These are phyloP conservation scores for Cirrhinus molitorella DNA, from an alignment of 2,797 vertebrate species.

Conservation along the genomic window DNA sequence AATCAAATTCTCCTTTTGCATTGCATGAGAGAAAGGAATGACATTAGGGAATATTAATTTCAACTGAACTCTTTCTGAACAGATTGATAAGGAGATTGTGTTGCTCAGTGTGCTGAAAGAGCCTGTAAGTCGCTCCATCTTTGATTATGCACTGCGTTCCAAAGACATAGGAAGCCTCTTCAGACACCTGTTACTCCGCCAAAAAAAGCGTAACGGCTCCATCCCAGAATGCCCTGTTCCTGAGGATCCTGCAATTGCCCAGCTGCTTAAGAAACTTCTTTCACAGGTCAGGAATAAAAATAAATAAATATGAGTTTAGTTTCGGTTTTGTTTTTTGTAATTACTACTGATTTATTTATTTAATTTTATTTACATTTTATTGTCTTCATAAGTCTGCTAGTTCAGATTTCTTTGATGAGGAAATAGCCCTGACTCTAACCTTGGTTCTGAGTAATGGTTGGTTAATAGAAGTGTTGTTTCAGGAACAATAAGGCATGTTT, in stretches of 20 bases:
- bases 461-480: not conserved
- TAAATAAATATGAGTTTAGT: not conserved
- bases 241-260: slow-evolving; percentile 92
- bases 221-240: slow-evolving; percentile 89
- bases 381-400: not conserved
- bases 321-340: not conserved
- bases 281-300: slow-evolving; percentile 86
- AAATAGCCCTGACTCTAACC: not conserved
- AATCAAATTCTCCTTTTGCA: not conserved
- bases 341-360: not conserved
- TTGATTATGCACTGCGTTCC: slow-evolving; percentile 94
- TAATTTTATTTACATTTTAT: not conserved
- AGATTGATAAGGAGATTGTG: slow-evolving; percentile 98
- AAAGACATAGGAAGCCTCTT: slow-evolving; percentile 95
- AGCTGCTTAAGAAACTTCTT: slow-evolving; percentile 94
- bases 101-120: slow-evolving; percentile 95
- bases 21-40: not conserved
- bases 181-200: slow-evolving; percentile 91
- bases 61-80: slow-evolving; percentile 57
- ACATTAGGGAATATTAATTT: not conserved
- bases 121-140: slow-evolving; percentile 95
- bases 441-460: not conserved
- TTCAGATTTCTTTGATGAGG: not conserved
- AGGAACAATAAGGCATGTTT: not conserved
- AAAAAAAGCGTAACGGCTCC: slow-evolving; percentile 89